Evolutionary conservation across 2,888 invertebrate genomes (phyloP), one percentile per base, ranked within the genome.

Genomic region (Mythimna ferrago): DNA sequence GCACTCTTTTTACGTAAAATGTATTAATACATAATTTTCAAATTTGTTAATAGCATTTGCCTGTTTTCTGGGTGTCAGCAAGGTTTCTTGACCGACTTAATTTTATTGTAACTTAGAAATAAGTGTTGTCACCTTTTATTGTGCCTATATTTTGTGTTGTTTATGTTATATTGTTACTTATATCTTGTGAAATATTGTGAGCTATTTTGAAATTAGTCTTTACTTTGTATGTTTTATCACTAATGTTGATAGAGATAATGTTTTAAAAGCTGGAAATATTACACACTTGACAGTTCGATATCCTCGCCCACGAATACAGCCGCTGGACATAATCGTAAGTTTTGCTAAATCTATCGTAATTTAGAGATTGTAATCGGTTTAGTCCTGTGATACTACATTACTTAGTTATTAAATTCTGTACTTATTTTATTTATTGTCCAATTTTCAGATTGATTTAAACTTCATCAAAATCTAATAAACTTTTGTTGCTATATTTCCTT

Each of bases 221-320:
- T 35, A 64, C 66, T 32, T 70, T 70, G 69, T 74, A 64, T 67
- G 7, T 63, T 66, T 54, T 54, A 51, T 60, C 21, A 9, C 64
- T 19, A 54, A n/a, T 44, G n/a, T 32, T n/a, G 32, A 60, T 60
- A 64, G n/a, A n/a, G 53, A 44, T 16, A 67, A 14, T 44, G 58
- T 53, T 38, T 57, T 66, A 72, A 64, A 80, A 72, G 35, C 32
- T 65, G 69, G 21, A 76, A 76, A 70, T 67, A 76, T 72, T 54
- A 66, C 62, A 66, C 1, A 69, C 26, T 66, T 35, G 26, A 69
- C 32, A 76, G 35, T 76, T 76, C 67, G 26, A 70, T 65, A 70
- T 53, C 19, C 16, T 56, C 76, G 66, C 81, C 81, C 72, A 80
- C 80, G 48, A 57, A 57, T 21, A 26, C 11, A 32, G 71, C 57